A percentile compares a stretch with the other conserved stretches of the same genome.
Conservation (phyloP, 2,113 vertebrate species). For the Scytalopus superciliaris region DNA sequence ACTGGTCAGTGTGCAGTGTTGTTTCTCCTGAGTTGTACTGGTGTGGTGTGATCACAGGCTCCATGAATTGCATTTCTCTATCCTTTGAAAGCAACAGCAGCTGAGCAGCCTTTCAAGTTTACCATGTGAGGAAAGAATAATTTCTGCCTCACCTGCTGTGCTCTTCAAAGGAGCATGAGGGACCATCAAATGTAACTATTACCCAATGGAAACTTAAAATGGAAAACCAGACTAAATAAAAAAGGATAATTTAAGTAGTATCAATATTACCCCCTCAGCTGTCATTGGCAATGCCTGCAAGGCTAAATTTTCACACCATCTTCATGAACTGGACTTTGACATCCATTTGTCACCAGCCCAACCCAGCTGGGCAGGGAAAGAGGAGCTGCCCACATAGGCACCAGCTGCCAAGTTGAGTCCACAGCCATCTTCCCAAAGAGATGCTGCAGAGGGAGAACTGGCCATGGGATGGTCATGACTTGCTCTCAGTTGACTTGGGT, state of each 20-base stretch:
- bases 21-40: neutral
- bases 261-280: neutral
- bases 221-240: neutral
- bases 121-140: neutral
- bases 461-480: neutral
- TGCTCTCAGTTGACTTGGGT: accelerated
- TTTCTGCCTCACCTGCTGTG: neutral
- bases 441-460: neutral
- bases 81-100: neutral
- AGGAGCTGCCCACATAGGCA: neutral
- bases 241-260: neutral
- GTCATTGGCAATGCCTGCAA: neutral
- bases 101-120: neutral
- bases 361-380: neutral
- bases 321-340: neutral
- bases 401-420: neutral
- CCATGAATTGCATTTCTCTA: neutral
- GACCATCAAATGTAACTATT: neutral
- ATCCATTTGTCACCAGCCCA: neutral
- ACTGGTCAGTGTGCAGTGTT: accelerated
- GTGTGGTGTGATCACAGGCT: neutral
- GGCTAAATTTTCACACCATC: neutral
- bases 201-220: neutral
- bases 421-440: neutral
- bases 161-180: neutral